Evolutionary conservation across 2,797 vertebrate genomes (phyloP), one percentile per base, ranked within the genome.

Genomic region (Crax fasciolata): DNA sequence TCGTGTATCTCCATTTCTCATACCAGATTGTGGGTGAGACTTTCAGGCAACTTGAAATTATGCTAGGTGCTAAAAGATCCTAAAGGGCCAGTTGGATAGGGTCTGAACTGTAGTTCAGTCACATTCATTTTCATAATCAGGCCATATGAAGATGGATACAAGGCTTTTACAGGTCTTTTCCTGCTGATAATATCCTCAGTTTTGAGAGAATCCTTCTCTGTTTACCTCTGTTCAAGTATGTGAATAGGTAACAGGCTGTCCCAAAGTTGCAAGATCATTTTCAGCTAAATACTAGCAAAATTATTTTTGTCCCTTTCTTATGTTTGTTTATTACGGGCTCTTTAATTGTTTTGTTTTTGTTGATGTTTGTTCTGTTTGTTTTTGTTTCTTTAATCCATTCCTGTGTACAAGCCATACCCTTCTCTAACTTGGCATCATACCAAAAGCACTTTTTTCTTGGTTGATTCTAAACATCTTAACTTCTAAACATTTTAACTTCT

Each of bases 401-500:
- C 58, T 84, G 28, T 14, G 3, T 94, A 52, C 27, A 87, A 58
- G 61, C 57, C 13, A 67, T 94, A 96, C 96, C 67, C 84, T 96
- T 85, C 78, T 94, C 43, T 84, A 75, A 86, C 94, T 89, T 96
- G 95, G 96, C 94, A 89, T 27, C 24, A 49, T 35, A 93, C 65
- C 89, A 96, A 95, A 95, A 35, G 46, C 30, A 92, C 89, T 97
- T 96, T 97, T 94, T 96, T 97, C 94, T 95, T 82, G 55, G 71
- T 94, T 96, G 86, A 89, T 94, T 97, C 94, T 93, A 96, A 96
- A 94, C 83, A 87, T 96, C 93, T 98, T 97, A 96, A 96, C 96
- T 97, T 97, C 94, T 93, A 96, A 96, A 94, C 83, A 87, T 96
- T 93, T 98, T 97, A 96, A 96, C 96, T 97, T 97, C 94, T 93